Evolutionary conservation across 2,797 vertebrate genomes (phyloP).

Genomic region (Fundulus diaphanus): DNA sequence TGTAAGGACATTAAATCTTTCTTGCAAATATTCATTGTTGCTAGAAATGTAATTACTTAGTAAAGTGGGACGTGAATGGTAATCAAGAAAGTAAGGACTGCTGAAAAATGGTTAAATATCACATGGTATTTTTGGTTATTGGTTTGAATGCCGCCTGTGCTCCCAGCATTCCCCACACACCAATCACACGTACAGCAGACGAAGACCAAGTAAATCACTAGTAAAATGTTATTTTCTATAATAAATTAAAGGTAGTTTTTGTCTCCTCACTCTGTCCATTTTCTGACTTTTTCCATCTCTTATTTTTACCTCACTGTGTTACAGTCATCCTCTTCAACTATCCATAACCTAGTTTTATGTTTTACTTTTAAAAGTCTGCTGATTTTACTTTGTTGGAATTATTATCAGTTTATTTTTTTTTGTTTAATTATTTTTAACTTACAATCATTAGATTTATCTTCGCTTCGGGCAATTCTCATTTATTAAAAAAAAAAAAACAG

Average conservation of each 20-base stretch:
- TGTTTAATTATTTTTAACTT: constrained; percentile 4
- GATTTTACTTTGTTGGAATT: no score
- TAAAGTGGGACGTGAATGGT: no score
- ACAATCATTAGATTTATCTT: constrained; percentile 2
- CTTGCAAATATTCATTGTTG: no score
- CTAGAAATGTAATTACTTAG: no score
- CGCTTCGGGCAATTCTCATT: constrained; percentile 8
- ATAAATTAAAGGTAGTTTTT: neutral
- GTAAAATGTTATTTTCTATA: neutral
- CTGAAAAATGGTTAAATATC: no score
- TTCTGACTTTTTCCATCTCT: neutral
- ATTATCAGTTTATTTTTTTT: no score
- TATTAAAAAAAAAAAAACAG: constrained; percentile 12
- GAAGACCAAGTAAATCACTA: neutral
- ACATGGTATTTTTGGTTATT: no score
- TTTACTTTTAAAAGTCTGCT: neutral
- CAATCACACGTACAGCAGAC: neutral
- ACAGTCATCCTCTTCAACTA: no score
- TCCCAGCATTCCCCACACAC: no score
- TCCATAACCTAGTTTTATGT: neutral
- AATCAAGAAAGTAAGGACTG: no score
- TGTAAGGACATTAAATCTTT: no score
- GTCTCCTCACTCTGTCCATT: neutral
- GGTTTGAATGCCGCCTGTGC: no score
- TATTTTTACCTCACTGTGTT: neutral